These are phyloP conservation scores for Calephelis virginiensis DNA, from an alignment of 1,140 invertebrate species.

Conservation along the genomic window DNA sequence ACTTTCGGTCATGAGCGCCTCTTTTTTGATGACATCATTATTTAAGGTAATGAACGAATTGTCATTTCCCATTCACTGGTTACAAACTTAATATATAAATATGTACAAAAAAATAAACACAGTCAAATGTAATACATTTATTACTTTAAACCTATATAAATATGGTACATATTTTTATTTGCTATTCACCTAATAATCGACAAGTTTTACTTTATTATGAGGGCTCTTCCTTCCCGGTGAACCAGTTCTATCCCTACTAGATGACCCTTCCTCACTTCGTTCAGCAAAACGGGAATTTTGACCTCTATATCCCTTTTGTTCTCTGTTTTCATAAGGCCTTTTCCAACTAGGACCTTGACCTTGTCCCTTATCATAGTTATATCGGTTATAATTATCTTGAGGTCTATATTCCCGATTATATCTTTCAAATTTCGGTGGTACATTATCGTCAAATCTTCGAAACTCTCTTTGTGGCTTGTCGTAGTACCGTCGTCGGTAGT, in stretches of 20 bases:
- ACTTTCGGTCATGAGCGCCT: too few relatives aligned
- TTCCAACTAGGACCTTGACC: constrained; percentile 31
- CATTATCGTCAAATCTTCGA: constrained; percentile 41
- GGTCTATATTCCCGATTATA: constrained; percentile 37
- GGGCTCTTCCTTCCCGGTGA: constrained; percentile 24
- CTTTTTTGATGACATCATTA: too few relatives aligned
- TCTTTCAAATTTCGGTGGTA: constrained; percentile 38
- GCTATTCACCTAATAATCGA: constrained; percentile 49
- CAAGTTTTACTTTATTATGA: constrained; percentile 56
- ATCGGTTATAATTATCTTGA: constrained; percentile 30
- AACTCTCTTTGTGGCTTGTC: constrained; percentile 32
- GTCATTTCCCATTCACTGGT: too few relatives aligned
- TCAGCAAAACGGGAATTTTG: constrained; percentile 27
- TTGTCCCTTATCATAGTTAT: constrained; percentile 43
- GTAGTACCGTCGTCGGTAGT: constrained; percentile 30
- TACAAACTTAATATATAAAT: background rate
- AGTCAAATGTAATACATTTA: constrained; percentile 29
- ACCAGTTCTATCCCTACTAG: constrained; percentile 17
- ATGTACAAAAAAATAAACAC: constrained; percentile 19
- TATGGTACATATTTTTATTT: constrained; percentile 31
- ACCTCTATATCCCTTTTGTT: constrained; percentile 29
- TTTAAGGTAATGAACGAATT: too few relatives aligned
- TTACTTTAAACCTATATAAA: constrained; percentile 39
- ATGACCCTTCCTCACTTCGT: constrained; percentile 31
- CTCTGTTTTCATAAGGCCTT: constrained; percentile 37